A percentile compares a stretch with the other conserved stretches of the same genome.
These are phyloP conservation scores for Mionectes macconnelli DNA, from an alignment of 2,113 vertebrate genomes.

Conservation along the genomic window DNA sequence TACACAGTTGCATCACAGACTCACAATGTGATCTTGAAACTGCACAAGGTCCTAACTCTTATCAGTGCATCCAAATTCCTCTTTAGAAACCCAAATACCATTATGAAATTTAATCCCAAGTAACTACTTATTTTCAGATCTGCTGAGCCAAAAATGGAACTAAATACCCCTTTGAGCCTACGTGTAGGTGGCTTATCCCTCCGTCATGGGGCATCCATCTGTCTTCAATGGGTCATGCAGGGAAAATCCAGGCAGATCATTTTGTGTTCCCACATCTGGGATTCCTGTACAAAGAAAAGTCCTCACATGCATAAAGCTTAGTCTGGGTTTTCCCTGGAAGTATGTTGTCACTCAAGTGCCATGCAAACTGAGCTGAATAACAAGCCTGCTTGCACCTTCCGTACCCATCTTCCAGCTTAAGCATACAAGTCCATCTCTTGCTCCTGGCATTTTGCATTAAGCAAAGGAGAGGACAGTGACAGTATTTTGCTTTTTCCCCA, in stretches of 20 bases:
- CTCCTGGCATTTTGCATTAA: not conserved
- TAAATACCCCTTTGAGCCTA: not conserved
- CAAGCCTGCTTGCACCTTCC: not conserved
- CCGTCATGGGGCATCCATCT: accelerated
- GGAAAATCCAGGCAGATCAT: not conserved
- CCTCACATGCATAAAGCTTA: not conserved
- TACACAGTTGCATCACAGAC: not conserved
- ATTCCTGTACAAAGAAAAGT: not conserved
- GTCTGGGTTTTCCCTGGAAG: not conserved
- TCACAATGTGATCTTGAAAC: not conserved
- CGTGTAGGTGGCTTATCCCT: not conserved
- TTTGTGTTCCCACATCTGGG: not conserved
- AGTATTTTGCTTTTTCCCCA: not conserved
- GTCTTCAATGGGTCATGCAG: not conserved
- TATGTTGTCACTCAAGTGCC: not conserved
- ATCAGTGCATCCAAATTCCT: not conserved
- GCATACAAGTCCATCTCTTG: not conserved
- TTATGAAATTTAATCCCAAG: not conserved
- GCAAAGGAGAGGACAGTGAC: not conserved
- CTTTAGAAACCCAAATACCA: not conserved
- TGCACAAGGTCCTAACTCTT: not conserved
- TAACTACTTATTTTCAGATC: not conserved
- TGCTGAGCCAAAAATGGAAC: not conserved
- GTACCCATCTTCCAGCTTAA: not conserved
- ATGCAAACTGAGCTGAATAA: not conserved